Evolutionary conservation across 2,797 vertebrate species (phyloP).

Genomic region (Anguilla megastoma): DNA sequence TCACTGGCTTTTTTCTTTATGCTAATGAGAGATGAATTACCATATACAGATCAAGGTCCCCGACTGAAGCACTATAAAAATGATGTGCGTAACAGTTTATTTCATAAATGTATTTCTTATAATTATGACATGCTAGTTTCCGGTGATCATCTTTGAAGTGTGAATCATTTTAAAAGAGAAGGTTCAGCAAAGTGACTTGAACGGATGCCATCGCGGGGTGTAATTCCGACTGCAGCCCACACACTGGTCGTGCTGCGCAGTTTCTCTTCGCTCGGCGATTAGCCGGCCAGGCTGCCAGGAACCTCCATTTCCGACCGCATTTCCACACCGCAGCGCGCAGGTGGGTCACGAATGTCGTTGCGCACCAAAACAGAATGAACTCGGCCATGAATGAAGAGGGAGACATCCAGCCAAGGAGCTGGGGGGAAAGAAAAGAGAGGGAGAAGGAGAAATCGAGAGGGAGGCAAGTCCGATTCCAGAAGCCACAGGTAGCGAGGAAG

Average conservation of each 20-base stretch:
- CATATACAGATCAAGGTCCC: not conserved
- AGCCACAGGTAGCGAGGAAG: conserved; percentile 6
- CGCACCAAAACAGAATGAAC: not conserved
- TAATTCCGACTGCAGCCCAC: not conserved
- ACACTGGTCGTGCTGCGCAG: not conserved
- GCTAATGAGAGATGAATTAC: not conserved
- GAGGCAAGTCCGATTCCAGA: not conserved
- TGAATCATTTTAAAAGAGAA: not conserved
- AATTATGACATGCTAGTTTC: conserved; percentile 8
- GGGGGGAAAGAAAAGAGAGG: not conserved
- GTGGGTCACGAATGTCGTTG: not conserved
- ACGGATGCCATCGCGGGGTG: not conserved
- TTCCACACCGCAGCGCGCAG: not conserved
- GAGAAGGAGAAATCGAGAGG: not conserved
- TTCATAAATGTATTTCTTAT: not conserved
- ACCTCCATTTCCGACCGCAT: not conserved
- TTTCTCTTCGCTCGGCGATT: not conserved
- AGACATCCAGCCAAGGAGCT: not conserved
- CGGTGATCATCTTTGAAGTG: not conserved
- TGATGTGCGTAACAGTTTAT: not conserved
- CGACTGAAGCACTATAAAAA: not conserved
- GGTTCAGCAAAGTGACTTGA: not conserved
- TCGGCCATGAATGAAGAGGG: conserved; percentile 1
- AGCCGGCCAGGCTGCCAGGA: not conserved
- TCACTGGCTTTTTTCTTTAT: not conserved